Conservation (phyloP, 1,140 invertebrate species). For the Globodera rostochiensis region DNA sequence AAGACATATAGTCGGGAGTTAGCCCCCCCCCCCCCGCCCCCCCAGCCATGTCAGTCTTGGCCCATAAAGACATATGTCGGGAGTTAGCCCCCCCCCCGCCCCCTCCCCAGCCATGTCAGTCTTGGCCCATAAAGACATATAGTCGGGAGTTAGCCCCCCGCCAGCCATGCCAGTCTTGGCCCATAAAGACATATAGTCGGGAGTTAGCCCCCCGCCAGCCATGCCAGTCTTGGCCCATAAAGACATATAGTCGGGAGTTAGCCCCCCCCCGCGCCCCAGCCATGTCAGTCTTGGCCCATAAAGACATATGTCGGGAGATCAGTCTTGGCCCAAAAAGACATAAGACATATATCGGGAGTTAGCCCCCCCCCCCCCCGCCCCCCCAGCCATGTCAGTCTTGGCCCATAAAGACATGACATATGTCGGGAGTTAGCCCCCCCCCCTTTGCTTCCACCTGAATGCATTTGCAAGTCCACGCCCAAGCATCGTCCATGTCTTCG, state of each 20-base stretch:
- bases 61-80: not conserved
- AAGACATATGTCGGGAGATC: not conserved
- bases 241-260: not conserved
- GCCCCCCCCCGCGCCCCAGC: too few relatives aligned
- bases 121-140: not conserved
- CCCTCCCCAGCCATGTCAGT: not conserved
- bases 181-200: not conserved
- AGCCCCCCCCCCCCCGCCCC: too few relatives aligned
- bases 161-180: not conserved
- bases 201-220: too few relatives aligned
- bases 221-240: not conserved
- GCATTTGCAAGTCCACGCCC: slow-evolving; percentile 65
- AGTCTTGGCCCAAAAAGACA: too few relatives aligned
- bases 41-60: not conserved
- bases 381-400: not conserved
- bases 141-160: too few relatives aligned
- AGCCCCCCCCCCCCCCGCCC: too few relatives aligned
- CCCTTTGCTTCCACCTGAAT: slow-evolving; percentile 42
- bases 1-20: not conserved
- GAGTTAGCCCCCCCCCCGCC: too few relatives aligned
- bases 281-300: not conserved
- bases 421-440: not conserved
- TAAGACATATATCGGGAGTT: not conserved
- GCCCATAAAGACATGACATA: not conserved
- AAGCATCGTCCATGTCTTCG: slow-evolving; percentile 62